Evolutionary conservation across 2,888 invertebrate genomes (phyloP).

Genomic region (Sphaerophoria taeniata): DNA sequence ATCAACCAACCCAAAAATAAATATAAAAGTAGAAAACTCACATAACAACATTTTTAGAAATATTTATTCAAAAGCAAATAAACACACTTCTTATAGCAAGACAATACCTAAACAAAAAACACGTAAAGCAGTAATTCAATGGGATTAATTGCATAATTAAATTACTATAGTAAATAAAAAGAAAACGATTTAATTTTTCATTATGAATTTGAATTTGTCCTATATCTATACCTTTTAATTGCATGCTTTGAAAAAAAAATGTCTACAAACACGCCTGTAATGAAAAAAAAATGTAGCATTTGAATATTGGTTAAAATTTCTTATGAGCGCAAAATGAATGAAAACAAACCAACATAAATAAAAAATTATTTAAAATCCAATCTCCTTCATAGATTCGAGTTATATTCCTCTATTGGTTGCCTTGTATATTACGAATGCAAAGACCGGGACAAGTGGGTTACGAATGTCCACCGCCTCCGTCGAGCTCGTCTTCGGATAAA

Average conservation of each 20-base stretch:
- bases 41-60: slow-evolving; percentile 23
- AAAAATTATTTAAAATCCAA: slow-evolving; percentile 53
- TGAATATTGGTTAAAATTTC: slow-evolving; percentile 9
- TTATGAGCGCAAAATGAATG: no score
- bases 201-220: slow-evolving; percentile 73
- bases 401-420: slow-evolving; percentile 98
- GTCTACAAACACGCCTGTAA: slow-evolving; percentile 61
- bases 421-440: slow-evolving; percentile 97
- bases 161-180: slow-evolving; percentile 68
- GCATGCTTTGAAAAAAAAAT: slow-evolving; percentile 69
- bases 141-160: slow-evolving; percentile 73
- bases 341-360: slow-evolving; percentile 12
- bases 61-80: slow-evolving; percentile 23
- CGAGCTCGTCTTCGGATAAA: slow-evolving; percentile 86
- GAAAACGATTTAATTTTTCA: slow-evolving; percentile 69
- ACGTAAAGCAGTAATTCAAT: slow-evolving; percentile 72
- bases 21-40: slow-evolving; percentile 47
- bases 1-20: slow-evolving; percentile 40
- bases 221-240: slow-evolving; percentile 70
- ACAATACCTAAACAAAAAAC: slow-evolving; percentile 52
- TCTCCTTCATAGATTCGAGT: slow-evolving; percentile 88
- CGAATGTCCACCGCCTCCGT: slow-evolving; percentile 83
- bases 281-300: slow-evolving; percentile 52
- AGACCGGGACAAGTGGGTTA: slow-evolving; percentile 86
- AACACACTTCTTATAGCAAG: slow-evolving; percentile 31